Evolutionary conservation across 2,888 invertebrate genomes (phyloP).

Genomic region (Trichopoda pennipes): DNA sequence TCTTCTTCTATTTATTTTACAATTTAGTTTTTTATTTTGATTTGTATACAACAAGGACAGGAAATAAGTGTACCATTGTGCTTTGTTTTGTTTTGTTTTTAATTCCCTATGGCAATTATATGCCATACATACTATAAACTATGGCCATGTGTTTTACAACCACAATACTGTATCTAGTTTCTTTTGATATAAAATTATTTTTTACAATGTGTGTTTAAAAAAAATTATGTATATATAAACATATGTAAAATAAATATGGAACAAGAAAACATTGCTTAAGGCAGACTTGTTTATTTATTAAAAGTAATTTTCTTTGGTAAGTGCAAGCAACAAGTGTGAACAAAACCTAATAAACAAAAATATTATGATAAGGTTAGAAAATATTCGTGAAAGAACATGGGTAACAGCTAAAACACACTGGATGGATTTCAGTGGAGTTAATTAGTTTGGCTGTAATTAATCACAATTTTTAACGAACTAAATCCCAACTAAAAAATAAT

Average conservation of each 20-base stretch:
- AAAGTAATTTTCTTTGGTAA: background rate
- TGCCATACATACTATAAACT: slow-evolving; percentile 62
- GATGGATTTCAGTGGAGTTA: too few relatives aligned
- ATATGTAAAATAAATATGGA: background rate
- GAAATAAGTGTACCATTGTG: slow-evolving; percentile 40
- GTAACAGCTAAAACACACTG: too few relatives aligned
- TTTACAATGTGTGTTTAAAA: background rate
- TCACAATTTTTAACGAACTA: too few relatives aligned
- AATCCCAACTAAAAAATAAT: too few relatives aligned
- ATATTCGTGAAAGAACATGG: too few relatives aligned
- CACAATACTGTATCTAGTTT: slow-evolving; percentile 32
- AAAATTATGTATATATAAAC: background rate
- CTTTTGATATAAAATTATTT: background rate
- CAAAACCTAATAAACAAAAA: too few relatives aligned
- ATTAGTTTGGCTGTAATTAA: too few relatives aligned
- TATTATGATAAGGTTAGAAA: too few relatives aligned
- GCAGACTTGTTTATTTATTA: background rate
- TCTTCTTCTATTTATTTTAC: slow-evolving; percentile 23
- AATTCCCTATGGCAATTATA: slow-evolving; percentile 67
- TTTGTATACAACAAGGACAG: slow-evolving; percentile 27
- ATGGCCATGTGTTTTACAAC: slow-evolving; percentile 47
- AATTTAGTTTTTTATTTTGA: slow-evolving; percentile 13
- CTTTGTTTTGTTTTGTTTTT: slow-evolving; percentile 55
- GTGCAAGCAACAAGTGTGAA: background rate
- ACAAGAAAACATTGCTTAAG: background rate